phyloP scores from a whole-genome alignment of 2,113 vertebrate species.

The Salminus brasiliensis region DNA sequence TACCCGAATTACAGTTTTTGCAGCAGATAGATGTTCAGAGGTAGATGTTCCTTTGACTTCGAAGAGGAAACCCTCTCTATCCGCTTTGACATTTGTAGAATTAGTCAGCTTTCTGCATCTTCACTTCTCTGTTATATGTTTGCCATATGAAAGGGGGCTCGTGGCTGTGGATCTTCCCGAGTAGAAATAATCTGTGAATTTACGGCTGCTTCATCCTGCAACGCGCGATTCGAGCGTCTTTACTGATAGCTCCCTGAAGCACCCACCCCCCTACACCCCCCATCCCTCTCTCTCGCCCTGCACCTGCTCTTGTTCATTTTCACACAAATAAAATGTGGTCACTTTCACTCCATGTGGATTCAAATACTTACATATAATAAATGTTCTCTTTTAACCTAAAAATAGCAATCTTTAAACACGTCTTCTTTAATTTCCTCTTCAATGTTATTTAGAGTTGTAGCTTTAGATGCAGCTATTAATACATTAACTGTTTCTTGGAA shows the following conservation, averaged over 20 bases:
- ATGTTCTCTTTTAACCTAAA: too few relatives aligned
- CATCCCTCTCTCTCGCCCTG: neutral
- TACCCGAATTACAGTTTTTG: too few relatives aligned
- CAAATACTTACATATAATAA: too few relatives aligned
- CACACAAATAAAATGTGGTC: neutral
- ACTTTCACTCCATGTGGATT: too few relatives aligned
- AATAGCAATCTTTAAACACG: too few relatives aligned
- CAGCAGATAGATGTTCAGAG: neutral
- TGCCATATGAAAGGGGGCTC: conserved; percentile 38
- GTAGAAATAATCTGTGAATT: conserved; percentile 19
- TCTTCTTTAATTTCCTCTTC: too few relatives aligned
- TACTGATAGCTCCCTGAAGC: conserved; percentile 48
- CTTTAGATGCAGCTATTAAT: too few relatives aligned
- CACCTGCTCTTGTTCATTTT: conserved; percentile 37
- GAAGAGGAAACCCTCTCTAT: neutral
- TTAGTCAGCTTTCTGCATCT: neutral
- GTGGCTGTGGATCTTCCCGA: conserved; percentile 11
- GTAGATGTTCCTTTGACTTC: neutral
- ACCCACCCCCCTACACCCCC: neutral
- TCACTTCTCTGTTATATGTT: neutral
- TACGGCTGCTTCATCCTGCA: conserved; percentile 43
- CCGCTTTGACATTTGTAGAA: neutral
- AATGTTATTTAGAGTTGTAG: too few relatives aligned
- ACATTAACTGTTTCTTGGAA: too few relatives aligned
- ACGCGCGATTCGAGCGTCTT: conserved; percentile 46